Evolutionary conservation across 1,140 invertebrate species (phyloP), one percentile per base, ranked within the genome.

Genomic region (Plutomurus gul): DNA sequence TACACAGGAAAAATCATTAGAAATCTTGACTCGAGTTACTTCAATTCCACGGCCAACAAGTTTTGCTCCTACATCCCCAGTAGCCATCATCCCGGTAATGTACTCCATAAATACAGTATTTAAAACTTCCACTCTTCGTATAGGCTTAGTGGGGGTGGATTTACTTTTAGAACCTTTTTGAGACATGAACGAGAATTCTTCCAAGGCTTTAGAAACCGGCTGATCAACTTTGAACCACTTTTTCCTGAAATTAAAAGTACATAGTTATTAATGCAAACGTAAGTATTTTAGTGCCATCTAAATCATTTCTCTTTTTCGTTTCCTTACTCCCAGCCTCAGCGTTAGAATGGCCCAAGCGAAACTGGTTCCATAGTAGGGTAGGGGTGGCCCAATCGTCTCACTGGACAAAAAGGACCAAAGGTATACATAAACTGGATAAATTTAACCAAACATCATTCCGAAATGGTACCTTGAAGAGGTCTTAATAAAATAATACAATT

Each of bases 21-120:
- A 86, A 13, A 94, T 86, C 84, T 89, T 88, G 0, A 94, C 90
- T 83, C 87, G 87, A 10, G 90, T 89, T 79, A 94, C 90, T 87
- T 94, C 91, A 78, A 94, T 89, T 8, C 90, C 89, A 81, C 87
- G 86, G 4, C 90, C 91, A n/a, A 90, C 43, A 77, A 94, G 84
- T 39, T 89, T 84, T 27, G 88, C 84, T 5, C 90, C 87, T 20
- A 90, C 86, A 81, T 91, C 89, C 1, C 91, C 92, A 4, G 91
- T 91, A 3, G 92, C 88, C 88, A 94, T 88, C 10, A 93, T 85
- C 83, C 93, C 92, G 0, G 92, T 93, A 18, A 94, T 90, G 56
- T 93, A 87, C 84, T 90, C 89, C 92, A 94, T 94, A 82, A 94
- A 94, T n/a, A 94, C 78, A 86, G 92, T 92, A 85, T 94, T 93